Conservation (phyloP, 2,888 invertebrate genomes). For the Tachina grossa region DNA sequence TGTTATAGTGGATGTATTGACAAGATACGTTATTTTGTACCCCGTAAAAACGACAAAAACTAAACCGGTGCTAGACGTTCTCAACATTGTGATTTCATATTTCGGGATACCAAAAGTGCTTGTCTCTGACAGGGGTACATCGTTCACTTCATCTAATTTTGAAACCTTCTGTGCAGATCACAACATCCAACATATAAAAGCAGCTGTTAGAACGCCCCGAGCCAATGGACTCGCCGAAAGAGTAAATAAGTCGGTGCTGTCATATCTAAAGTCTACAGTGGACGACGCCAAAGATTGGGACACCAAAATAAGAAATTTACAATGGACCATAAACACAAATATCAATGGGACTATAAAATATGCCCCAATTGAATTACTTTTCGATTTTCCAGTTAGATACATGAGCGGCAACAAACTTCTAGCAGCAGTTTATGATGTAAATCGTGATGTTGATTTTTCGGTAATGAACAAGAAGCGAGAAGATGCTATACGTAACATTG, state of each 20-base stretch:
- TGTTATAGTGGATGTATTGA: conserved; percentile 54
- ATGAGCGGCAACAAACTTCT: conserved; percentile 55
- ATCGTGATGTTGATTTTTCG: background rate
- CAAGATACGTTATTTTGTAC: conserved; percentile 49
- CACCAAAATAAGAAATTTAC: conserved; percentile 33
- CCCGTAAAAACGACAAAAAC: conserved; percentile 59
- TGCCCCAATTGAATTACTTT: conserved; percentile 36
- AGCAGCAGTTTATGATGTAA: conserved; percentile 48
- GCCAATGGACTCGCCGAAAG: conserved; percentile 54
- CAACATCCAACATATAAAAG: conserved; percentile 40
- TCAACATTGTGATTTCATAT: conserved; percentile 37
- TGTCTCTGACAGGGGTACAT: conserved; percentile 58
- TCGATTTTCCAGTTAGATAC: conserved; percentile 49
- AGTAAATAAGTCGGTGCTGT: conserved; percentile 43
- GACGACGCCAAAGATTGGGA: conserved; percentile 40
- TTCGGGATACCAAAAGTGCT: conserved; percentile 53
- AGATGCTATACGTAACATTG: conserved; percentile 40
- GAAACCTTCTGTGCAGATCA: conserved; percentile 8
- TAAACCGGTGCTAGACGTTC: conserved; percentile 56
- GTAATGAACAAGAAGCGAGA: conserved; percentile 4
- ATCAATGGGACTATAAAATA: conserved; percentile 44
- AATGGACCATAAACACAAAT: conserved; percentile 50
- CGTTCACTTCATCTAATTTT: conserved; percentile 51
- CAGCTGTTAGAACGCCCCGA: conserved; percentile 51
- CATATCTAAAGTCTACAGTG: conserved; percentile 21